These are phyloP conservation scores for Scaptomyza parva DNA, from an alignment of 2,888 invertebrate genomes.

Conservation along the genomic window DNA sequence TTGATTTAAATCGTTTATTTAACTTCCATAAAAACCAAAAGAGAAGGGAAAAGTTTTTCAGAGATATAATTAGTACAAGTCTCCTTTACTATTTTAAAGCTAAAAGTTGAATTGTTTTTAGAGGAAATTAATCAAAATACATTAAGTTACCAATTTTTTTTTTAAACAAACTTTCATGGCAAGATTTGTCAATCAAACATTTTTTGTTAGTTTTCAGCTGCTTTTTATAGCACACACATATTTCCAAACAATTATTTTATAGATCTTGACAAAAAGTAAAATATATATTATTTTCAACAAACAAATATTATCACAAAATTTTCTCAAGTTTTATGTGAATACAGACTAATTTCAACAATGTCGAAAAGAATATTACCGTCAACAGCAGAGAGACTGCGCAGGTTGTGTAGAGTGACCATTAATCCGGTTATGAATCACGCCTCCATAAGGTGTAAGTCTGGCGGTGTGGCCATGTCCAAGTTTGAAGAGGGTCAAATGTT, in stretches of 20 bases:
- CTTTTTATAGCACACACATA: not conserved
- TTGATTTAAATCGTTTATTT: not conserved
- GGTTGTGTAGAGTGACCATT: slow-evolving; percentile 77
- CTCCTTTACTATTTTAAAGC: no score
- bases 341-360: slow-evolving; percentile 1
- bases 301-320: slow-evolving; percentile 20
- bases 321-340: not conserved
- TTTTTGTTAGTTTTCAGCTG: not conserved
- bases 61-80: no score
- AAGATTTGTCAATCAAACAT: not conserved
- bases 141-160: not conserved
- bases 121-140: not conserved
- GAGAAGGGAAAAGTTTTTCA: not conserved
- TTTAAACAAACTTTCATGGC: not conserved
- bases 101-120: not conserved
- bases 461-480: slow-evolving; percentile 97
- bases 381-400: slow-evolving; percentile 40
- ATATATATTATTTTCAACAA: not conserved
- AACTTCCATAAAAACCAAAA: no score
- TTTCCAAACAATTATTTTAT: not conserved
- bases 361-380: slow-evolving; percentile 8
- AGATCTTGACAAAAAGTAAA: not conserved
- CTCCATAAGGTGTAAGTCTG: slow-evolving; percentile 89
- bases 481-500: slow-evolving; percentile 90
- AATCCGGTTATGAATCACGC: slow-evolving; percentile 92